Base-by-base conservation (phyloP, 2,113 vertebrate species). In the Thalassoma bifasciatum region DNA sequence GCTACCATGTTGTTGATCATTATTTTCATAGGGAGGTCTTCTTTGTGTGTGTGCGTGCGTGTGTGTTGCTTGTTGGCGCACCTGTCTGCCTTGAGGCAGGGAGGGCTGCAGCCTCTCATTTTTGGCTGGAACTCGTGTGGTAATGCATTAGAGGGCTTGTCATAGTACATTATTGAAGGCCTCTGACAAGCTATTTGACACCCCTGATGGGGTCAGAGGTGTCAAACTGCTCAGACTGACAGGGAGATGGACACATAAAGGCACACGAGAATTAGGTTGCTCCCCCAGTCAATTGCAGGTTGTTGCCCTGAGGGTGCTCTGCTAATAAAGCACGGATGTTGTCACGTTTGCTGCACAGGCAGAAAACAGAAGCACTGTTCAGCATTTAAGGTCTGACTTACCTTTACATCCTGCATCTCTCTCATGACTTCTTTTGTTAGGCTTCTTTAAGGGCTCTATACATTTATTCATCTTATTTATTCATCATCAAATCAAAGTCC, bases 1-100 rank as follows among this genome's bases (percentile, higher is more conserved):
- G 3, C 11, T 4, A 57, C 51, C 6, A 44, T 68, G 54, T 66
- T 23, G 24, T 36, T 50, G 52, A 79, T 66, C 51, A 54, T 44
- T 66, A 24, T 52, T 78, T 81, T 67, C 49, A 77, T 70, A 36
- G 8, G 22, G 10, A 71, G 34, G 52, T 11, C 57, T 72, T 34
- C 44, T 72, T n/a, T 57, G 44, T 69, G 30, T 75, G 34, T 53
- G 61, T 67, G 14, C 66, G 30, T 59, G 49, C 54, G 53, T 17
- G 21, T 46, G 44, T 46, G 44, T 46, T 72, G 56, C 69, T 81
- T 66, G 81, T 86, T 69, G 80, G 94, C 90, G 90, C 95, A 96
- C 95, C 95, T 96, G 95, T 96, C 94, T 95, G 94, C 94, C 95
- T 94, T 59, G 85, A 92, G 95, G 95, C 95, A 84, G 93, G 85